Conservation (phyloP, 2,888 invertebrate genomes). For the Blastobasis adustella region DNA sequence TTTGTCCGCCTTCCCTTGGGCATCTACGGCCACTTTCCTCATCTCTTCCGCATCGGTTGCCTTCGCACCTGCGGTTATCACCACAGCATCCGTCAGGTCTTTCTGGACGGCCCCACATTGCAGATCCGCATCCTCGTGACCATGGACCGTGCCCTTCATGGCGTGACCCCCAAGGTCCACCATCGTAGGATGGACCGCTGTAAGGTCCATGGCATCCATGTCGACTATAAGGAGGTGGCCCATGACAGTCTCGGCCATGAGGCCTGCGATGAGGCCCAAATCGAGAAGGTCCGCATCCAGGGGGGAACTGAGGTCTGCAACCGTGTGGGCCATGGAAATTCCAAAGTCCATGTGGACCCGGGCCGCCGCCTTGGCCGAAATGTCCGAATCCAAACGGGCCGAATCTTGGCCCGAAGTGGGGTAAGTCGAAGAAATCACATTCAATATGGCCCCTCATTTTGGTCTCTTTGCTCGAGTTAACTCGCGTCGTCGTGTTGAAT, state of each 20-base stretch:
- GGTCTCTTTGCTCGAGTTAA: too few species aligned
- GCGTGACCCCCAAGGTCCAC: background rate
- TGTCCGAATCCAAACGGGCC: too few species aligned
- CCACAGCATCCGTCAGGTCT: background rate
- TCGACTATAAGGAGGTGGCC: too few species aligned
- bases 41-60: background rate
- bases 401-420: background rate
- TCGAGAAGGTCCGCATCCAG: background rate
- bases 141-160: background rate
- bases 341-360: background rate
- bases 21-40: background rate
- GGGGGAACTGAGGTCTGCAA: background rate
- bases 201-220: background rate
- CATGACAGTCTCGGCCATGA: background rate
- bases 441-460: conserved; percentile 5
- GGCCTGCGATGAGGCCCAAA: background rate
- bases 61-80: background rate
- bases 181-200: too few species aligned
- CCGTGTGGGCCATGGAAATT: background rate
- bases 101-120: conserved; percentile 2
- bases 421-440: background rate
- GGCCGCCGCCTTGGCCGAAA: background rate
- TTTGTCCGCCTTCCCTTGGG: background rate
- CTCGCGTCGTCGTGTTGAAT: too few species aligned
- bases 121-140: background rate